Base-by-base conservation (phyloP, 2,113 vertebrate genomes). In the Cyprinodon tularosa region DNA sequence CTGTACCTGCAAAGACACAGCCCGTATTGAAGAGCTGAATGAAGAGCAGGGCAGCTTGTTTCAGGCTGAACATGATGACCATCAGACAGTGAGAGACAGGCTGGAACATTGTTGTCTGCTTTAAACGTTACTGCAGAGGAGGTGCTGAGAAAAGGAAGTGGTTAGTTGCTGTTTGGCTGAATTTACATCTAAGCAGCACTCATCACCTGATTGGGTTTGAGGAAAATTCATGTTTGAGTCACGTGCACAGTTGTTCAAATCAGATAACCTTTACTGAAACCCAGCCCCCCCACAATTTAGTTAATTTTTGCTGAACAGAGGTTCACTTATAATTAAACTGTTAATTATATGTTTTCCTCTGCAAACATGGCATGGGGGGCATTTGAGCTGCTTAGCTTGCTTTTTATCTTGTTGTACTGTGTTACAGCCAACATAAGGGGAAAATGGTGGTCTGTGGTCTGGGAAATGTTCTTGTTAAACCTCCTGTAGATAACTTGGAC, bases 141-240 rank as follows among this genome's bases (percentile, higher is more conserved):
- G 22, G 29, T 68, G 15, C 36, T 38, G 14, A 53, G 47, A 38
- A 68, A 17, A 68, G 66, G 66, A 68, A 68, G 66, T 68, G 66
- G 66, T 68, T 68, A 37, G 45, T 37, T 20, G 66, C 14, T 38
- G 45, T 53, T 68, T 17, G 50, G 50, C 0, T 22, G 22, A 20
- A 62, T 45, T 20, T 7, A 11, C 22, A 1, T 15, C 50, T 10
- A 39, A 3, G 15, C 47, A 53, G 8, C 29, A 29, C 3, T 1
- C 3, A 48, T 57, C 12, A 11, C 7, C 44, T 67, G 15, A 8
- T 67, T 1, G 7, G 13, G 44, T 6, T 68, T 13, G 36, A 8
- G 50, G 6, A 6, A 57, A n/a, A 57, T 7, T 57, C 50, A 50
- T 15, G 11, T 63, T 20, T 14, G 0, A 36, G 9, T 66, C 38